Conservation (phyloP, 53 echinoderm and acorn worm genomes). For the Astropecten irregularis region DNA sequence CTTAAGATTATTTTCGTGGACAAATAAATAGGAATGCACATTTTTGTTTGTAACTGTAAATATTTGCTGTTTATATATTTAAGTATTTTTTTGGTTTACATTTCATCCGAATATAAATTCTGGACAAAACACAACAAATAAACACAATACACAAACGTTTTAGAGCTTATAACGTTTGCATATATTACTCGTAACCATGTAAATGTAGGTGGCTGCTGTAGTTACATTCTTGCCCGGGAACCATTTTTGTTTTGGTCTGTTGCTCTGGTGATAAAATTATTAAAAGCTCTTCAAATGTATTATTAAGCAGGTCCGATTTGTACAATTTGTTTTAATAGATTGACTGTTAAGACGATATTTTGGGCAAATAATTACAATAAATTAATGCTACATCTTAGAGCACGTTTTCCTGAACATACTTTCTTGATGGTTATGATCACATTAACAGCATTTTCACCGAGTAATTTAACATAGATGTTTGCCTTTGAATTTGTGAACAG, state of each 20-base stretch:
- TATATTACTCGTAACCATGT: too few relatives aligned
- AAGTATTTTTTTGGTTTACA: background rate
- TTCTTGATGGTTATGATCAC: too few relatives aligned
- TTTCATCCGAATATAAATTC: background rate
- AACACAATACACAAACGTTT: too few relatives aligned
- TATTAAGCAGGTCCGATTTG: conserved; percentile 26
- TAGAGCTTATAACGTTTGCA: too few relatives aligned
- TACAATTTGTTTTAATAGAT: conserved; percentile 40
- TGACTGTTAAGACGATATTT: conserved; percentile 14
- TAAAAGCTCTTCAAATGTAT: background rate
- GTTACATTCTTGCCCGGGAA: conserved; percentile 50
- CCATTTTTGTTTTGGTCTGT: background rate
- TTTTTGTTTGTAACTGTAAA: too few relatives aligned
- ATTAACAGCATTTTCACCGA: too few relatives aligned
- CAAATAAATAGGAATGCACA: too few relatives aligned
- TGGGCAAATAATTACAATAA: conserved; percentile 21
- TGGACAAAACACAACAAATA: too few relatives aligned
- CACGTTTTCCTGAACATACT: background rate
- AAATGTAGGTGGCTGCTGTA: conserved; percentile 18
- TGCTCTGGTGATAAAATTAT: background rate
- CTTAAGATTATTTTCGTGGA: too few relatives aligned
- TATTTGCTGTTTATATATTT: conserved; percentile 13
- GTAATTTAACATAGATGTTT: too few relatives aligned
- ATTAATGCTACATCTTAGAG: conserved; percentile 28
- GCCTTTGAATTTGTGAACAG: too few relatives aligned